Evolutionary conservation across 2,888 invertebrate genomes (phyloP), one percentile per base, ranked within the genome.

Genomic region (Plagiodera versicolora): DNA sequence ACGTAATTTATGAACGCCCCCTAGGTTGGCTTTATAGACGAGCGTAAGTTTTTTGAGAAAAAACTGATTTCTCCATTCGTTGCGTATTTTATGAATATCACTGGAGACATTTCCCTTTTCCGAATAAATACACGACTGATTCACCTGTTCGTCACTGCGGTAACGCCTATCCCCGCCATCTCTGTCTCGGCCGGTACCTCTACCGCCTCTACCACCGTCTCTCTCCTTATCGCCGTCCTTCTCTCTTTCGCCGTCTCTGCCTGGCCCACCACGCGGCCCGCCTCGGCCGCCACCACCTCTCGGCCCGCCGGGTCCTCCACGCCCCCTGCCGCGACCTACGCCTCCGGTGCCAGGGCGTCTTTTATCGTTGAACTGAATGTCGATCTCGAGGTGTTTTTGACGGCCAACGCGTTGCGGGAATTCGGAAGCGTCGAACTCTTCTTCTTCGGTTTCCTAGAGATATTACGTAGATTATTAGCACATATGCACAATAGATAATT

Each of bases 341-440:
- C 87, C 83, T 8, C 64, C 82, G 45, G 87, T 87, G 2, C 88
- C 87, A 66, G 90, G 88, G 72, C 92, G 88, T 71, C 91, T 85
- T 48, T 85, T 86, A 76, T 93, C 93, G 76, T 88, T 89, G 81
- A 94, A 94, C 75, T 91, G 91, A 80, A 94, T 92, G 80, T 94
- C 92, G 72, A 94, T 94, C 72, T 92, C 93, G 70, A 92, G 82
- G 74, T 91, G 91, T 81, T 93, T 93, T 79, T 92, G 90, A 61
- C 93, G 87, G 20, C 93, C 93, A 70, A 91, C 92, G 72, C 92
- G 90, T 82, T 93, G 92, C 66, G 91, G 92, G 78, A 90, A 92
- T 76, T 92, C 90, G 0, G 88, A 86, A 58, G 87, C 86, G 71
- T 91, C 91, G 72, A 88, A 91, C 70, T 87, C 87, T 61, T 86